Conservation (phyloP, 2,888 invertebrate genomes). For the Scaptomyza flava region DNA sequence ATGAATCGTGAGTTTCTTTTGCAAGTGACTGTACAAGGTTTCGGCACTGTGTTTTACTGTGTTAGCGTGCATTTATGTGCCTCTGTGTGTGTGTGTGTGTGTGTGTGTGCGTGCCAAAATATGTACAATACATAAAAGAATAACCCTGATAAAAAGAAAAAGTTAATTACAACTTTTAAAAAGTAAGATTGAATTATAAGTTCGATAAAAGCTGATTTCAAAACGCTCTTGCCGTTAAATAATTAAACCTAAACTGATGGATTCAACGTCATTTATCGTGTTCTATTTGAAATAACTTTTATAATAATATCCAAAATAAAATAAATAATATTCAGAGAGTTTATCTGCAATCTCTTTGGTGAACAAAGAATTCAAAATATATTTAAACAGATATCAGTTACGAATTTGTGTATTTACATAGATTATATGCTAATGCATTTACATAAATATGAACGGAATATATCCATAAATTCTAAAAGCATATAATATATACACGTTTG, state of each 20-base stretch:
- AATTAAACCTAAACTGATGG: no score
- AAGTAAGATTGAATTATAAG: no score
- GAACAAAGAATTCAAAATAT: neutral
- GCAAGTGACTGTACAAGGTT: conserved; percentile 28
- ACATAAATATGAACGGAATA: neutral
- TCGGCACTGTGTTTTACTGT: conserved; percentile 6
- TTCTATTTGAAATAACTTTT: no score
- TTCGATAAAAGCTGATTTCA: no score
- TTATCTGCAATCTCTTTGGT: no score
- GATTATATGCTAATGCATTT: conserved; percentile 7
- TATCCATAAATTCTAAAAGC: conserved; percentile 5
- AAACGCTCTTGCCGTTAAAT: no score
- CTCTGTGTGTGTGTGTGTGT: conserved; percentile 8
- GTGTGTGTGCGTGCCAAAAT: conserved; percentile 11
- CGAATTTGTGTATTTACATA: neutral
- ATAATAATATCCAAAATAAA: neutral
- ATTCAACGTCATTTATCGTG: no score
- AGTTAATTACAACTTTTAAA: no score
- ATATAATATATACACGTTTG: neutral
- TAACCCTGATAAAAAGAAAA: no score
- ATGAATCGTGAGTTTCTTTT: conserved; percentile 18
- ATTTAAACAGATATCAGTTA: neutral
- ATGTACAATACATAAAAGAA: neutral
- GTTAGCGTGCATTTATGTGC: conserved; percentile 2
- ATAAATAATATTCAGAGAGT: no score